phyloP scores from a whole-genome alignment of 2,113 vertebrate genomes.

The Todiramphus chloris region DNA sequence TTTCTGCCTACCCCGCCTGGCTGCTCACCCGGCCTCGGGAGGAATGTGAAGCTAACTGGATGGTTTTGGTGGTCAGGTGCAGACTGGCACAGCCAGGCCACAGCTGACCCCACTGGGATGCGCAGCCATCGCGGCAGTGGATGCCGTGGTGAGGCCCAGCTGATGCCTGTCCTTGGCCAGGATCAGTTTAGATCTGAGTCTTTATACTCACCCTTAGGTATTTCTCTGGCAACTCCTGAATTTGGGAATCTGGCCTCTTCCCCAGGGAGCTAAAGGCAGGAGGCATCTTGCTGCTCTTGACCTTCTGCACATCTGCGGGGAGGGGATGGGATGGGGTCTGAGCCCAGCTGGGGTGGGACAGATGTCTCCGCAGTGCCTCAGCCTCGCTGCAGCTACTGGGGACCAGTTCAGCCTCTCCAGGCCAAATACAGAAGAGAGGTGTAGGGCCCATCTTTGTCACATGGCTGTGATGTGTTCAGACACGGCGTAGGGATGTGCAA shows the following conservation, averaged over 20 bases:
- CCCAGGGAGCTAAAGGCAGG: background rate
- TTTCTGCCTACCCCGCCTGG: background rate
- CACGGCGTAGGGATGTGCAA: background rate
- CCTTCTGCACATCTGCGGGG: accelerated
- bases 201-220: background rate
- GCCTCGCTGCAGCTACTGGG: accelerated
- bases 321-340: accelerated
- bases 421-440: background rate
- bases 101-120: accelerated
- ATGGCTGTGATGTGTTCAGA: background rate
- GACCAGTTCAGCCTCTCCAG: background rate
- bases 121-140: background rate
- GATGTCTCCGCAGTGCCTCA: accelerated
- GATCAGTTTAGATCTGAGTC: background rate
- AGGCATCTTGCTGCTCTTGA: background rate
- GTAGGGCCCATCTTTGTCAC: background rate
- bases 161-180: background rate
- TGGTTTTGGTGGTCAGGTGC: background rate
- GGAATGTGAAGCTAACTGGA: background rate
- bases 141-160: accelerated
- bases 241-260: background rate
- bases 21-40: background rate
- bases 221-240: background rate
- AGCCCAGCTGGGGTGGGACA: background rate
- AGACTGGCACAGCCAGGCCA: background rate